A percentile compares a stretch with the other conserved stretches of the same genome.
Conservation (phyloP, 1,140 invertebrate genomes). For the Subanguina moxae region DNA sequence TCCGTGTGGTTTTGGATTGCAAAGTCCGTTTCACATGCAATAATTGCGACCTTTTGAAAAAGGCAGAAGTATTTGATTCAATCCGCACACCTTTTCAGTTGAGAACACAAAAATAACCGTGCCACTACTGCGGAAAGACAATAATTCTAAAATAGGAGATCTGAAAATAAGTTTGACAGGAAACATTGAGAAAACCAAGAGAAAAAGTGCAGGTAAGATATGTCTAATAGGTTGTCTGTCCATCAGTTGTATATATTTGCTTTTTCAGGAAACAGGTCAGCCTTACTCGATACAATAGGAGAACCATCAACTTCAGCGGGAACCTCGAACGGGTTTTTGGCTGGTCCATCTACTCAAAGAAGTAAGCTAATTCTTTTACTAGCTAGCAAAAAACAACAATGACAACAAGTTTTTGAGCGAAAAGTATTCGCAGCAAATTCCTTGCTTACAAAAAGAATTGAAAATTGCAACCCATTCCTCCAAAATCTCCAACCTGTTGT, state of each 20-base stretch:
- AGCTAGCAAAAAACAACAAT: not conserved
- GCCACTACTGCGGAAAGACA: conserved; percentile 38
- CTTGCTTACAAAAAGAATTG: no score
- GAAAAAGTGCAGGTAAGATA: conserved; percentile 36
- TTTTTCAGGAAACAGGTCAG: not conserved
- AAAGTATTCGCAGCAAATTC: no score
- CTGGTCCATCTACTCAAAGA: not conserved
- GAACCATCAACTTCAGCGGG: conserved; percentile 42
- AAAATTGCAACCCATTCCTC: no score
- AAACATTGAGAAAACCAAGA: conserved; percentile 35
- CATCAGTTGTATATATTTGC: not conserved
- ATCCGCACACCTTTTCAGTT: no score
- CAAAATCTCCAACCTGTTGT: no score
- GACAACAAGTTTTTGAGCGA: not conserved
- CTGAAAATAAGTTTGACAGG: conserved; percentile 39
- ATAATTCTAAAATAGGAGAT: conserved; percentile 44
- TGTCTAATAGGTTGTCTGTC: no score
- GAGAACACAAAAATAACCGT: conserved; percentile 42
- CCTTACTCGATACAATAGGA: not conserved
- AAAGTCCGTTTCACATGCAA: no score
- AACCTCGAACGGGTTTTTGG: conserved; percentile 2
- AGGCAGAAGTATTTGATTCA: no score
- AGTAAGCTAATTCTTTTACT: no score
- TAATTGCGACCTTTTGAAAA: no score
- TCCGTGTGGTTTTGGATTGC: no score